Conservation (phyloP, 2,888 invertebrate genomes). For the Cyrtodaria siliqua region DNA sequence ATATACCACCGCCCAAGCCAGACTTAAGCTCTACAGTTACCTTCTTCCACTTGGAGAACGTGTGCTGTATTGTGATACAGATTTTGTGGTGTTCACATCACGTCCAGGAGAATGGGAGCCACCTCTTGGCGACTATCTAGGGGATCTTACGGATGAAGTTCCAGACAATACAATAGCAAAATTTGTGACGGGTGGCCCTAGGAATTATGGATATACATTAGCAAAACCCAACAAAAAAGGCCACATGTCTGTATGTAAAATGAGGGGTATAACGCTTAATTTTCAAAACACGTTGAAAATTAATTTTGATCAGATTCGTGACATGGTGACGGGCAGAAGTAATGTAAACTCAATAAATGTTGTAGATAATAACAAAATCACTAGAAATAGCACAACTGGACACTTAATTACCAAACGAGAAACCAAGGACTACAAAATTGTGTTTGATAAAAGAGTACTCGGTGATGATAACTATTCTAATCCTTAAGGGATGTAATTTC, state of each 20-base stretch:
- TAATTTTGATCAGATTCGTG: conserved; percentile 15
- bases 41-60: conserved; percentile 2
- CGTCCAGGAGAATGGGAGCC: conserved; percentile 23
- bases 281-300: conserved; percentile 14
- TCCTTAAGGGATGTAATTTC: conserved; percentile 23
- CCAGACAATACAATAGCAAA: conserved; percentile 39
- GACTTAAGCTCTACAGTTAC: conserved; percentile 26
- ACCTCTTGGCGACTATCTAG: conserved; percentile 38
- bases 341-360: conserved; percentile 6
- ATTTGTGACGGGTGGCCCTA: conserved; percentile 83
- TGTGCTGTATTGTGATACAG: conserved; percentile 33
- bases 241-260: conserved; percentile 16
- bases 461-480: conserved; percentile 14
- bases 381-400: conserved; percentile 15
- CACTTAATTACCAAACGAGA: conserved; percentile 10
- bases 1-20: conserved; percentile 21
- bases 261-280: conserved; percentile 27
- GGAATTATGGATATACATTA: conserved; percentile 79
- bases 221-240: conserved; percentile 33
- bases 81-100: conserved; percentile 31
- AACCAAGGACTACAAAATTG: conserved; percentile 27
- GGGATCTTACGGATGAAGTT: conserved; percentile 47
- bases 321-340: neutral
- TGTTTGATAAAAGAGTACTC: conserved; percentile 45
- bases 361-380: conserved; percentile 15